Evolutionary conservation across 2,797 vertebrate genomes (phyloP), one percentile per base, ranked within the genome.

Genomic region (Ceryle rudis): DNA sequence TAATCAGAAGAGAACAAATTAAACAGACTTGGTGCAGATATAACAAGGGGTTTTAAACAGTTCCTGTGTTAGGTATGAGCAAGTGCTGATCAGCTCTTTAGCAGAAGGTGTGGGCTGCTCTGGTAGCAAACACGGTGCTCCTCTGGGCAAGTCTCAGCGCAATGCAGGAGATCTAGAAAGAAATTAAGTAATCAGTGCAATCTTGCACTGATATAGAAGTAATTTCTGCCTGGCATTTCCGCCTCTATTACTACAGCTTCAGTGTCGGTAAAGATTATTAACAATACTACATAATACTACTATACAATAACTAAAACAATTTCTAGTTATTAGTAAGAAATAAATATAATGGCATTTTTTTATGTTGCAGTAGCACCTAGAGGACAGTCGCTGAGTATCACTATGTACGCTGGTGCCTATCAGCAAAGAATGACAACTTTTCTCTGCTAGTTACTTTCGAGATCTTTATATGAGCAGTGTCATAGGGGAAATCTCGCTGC

Each of bases 351-450:
- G 39, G 37, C 39, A 5, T 28, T 72, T 78, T 78, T 78, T 90
- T 22, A 51, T 74, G 62, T 64, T 74, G 82, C 77, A 88, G 90
- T 88, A 95, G 88, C 88, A 93, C 85, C 88, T 91, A 90, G 82
- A 93, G 88, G 91, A 61, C 49, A 83, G 75, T 74, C 0, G 0
- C 49, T 54, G 39, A 67, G 49, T 51, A 73, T 71, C 82, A 58
- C 49, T 64, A 44, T 41, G 23, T 22, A 8, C 58, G 47, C 81
- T 69, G 51, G 6, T 31, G 21, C 23, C 3, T 8, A 28, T 8
- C 57, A 85, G 57, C 60, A 73, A 67, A 83, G 81, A 57, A 8
- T 1, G 13, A 3, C 44, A 7, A 18, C 33, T 90, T 71, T 44
- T 41, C 71, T 74, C 52, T 41, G 69, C 61, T 35, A 8, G 44